Percentiles rank a stretch among this genome's conserved stretches.
Conservation (phyloP, 2,888 invertebrate genomes). For the Dasypogon diadema region DNA sequence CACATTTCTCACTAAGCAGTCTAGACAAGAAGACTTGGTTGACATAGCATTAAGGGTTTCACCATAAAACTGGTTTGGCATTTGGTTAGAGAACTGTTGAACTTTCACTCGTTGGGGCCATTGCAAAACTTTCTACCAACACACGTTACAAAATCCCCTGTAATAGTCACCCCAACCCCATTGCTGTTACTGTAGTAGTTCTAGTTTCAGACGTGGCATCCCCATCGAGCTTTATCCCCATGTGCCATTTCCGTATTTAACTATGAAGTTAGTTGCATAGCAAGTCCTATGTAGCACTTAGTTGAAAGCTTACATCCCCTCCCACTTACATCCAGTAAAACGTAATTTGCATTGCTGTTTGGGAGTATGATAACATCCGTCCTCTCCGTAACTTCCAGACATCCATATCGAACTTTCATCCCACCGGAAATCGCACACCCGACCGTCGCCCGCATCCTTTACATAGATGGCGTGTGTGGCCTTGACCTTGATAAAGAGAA, state of each 20-base stretch:
- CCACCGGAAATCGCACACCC: not conserved
- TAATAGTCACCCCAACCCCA: not conserved
- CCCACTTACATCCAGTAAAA: not conserved
- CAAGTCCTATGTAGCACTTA: not conserved
- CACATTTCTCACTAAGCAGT: not conserved
- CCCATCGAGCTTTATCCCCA: not conserved
- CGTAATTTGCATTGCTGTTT: not conserved
- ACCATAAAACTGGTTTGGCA: not conserved
- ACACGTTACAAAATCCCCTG: not conserved
- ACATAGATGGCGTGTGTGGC: constrained; percentile 47
- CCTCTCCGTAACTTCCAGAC: too few relatives aligned
- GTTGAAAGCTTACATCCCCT: not conserved
- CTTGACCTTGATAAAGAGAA: constrained; percentile 56
- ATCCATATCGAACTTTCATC: too few relatives aligned
- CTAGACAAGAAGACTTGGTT: not conserved
- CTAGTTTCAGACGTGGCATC: not conserved
- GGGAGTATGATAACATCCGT: too few relatives aligned
- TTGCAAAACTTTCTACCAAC: not conserved
- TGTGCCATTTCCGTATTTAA: not conserved
- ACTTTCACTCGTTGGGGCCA: not conserved
- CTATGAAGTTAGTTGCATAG: not conserved
- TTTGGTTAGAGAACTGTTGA: not conserved
- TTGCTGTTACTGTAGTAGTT: not conserved
- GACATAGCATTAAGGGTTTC: not conserved
- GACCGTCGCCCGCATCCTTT: constrained; percentile 16